Percentiles rank a stretch among this genome's conserved stretches.
phyloP scores from a whole-genome alignment of 2,888 invertebrate species.

The Tineola bisselliella region DNA sequence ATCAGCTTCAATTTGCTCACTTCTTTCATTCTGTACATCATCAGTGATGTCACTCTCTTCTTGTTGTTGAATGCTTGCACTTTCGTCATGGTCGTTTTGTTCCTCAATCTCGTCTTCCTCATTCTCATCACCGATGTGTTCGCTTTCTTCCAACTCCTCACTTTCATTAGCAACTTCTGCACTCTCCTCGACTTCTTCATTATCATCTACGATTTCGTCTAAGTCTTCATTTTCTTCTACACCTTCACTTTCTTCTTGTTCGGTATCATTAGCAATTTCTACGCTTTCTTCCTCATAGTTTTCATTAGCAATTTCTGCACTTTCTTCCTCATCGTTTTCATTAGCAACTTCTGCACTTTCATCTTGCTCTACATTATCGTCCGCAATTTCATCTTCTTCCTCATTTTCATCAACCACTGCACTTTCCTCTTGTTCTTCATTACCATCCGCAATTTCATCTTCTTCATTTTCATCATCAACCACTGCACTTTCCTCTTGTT shows the following conservation, averaged over 20 bases:
- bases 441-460: background rate
- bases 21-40: background rate
- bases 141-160: background rate
- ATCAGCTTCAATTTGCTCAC: background rate
- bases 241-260: background rate
- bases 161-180: background rate
- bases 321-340: background rate
- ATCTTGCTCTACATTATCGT: background rate
- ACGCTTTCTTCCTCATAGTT: slow-evolving; percentile 15
- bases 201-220: slow-evolving; percentile 16
- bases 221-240: background rate
- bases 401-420: background rate
- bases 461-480: background rate
- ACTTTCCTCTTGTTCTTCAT: background rate
- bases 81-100: background rate
- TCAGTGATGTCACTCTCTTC: background rate
- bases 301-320: slow-evolving; percentile 11
- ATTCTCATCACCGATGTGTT: background rate
- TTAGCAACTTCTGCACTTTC: background rate
- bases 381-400: background rate
- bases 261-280: background rate
- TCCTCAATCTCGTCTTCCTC: background rate
- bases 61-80: no score
- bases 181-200: background rate
- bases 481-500: background rate